phyloP scores from a whole-genome alignment of 1,140 invertebrate genomes.

The Drosophila guanche region DNA sequence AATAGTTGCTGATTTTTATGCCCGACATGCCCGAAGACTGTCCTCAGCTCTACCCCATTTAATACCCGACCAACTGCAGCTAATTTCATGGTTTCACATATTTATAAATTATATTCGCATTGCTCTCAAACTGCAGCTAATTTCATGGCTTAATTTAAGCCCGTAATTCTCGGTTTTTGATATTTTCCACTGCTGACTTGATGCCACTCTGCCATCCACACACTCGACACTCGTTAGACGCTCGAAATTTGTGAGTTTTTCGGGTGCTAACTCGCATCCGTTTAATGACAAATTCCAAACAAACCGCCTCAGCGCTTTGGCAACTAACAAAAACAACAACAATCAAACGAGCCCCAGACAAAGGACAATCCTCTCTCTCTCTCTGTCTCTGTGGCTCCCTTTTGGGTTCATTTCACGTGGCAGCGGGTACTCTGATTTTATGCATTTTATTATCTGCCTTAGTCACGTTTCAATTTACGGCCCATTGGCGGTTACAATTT shows the following conservation, averaged over 20 bases:
- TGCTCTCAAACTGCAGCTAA: too few species aligned
- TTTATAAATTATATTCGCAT: too few species aligned
- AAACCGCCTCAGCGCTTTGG: conserved; percentile 31
- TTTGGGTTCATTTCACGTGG: conserved; percentile 48
- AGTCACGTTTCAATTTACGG: conserved; percentile 83
- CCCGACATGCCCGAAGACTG: too few species aligned
- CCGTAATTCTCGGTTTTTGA: too few species aligned
- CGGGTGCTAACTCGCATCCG: conserved; percentile 44
- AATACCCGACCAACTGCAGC: too few species aligned
- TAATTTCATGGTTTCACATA: too few species aligned
- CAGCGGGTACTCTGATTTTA: conserved; percentile 79
- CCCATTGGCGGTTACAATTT: conserved; percentile 83
- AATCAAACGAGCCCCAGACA: conserved; percentile 18
- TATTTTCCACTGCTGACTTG: too few species aligned
- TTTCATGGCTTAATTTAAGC: too few species aligned
- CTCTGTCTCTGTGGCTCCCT: neutral
- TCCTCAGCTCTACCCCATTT: too few species aligned
- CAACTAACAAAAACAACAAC: conserved; percentile 17
- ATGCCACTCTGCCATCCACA: too few species aligned
- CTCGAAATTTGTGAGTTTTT: neutral
- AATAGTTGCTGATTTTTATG: too few species aligned
- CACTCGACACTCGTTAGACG: too few species aligned
- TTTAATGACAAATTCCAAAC: conserved; percentile 70
- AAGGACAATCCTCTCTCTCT: conserved; percentile 17
- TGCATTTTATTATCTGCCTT: conserved; percentile 82